phyloP scores from a whole-genome alignment of 1,140 invertebrate species.

The Lysiphlebus fabarum region DNA sequence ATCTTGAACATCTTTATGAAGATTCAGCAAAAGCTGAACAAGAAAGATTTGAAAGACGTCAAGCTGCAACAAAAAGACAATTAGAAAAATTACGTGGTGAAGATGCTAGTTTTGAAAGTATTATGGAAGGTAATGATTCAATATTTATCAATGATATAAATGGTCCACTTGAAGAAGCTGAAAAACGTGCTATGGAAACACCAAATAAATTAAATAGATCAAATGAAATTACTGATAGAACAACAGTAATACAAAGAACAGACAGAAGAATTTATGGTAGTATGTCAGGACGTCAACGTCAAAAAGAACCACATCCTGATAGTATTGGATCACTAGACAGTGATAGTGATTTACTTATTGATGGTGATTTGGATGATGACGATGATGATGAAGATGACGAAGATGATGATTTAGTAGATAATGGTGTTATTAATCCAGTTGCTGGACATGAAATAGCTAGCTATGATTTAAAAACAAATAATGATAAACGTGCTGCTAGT shows the following conservation, averaged over 20 bases:
- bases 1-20: slow-evolving; percentile 73
- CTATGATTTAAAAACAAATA: slow-evolving; percentile 40
- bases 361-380: slow-evolving; percentile 52
- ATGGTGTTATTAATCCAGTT: slow-evolving; percentile 43
- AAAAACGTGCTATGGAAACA: slow-evolving; percentile 40
- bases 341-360: slow-evolving; percentile 56
- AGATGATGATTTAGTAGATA: slow-evolving; percentile 14
- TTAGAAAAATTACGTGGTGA: slow-evolving; percentile 54
- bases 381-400: slow-evolving; percentile 48
- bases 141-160: slow-evolving; percentile 47
- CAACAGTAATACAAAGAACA: slow-evolving; percentile 40
- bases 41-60: slow-evolving; percentile 62
- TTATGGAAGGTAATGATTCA: slow-evolving; percentile 49
- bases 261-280: slow-evolving; percentile 56
- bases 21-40: slow-evolving; percentile 68
- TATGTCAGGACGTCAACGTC: slow-evolving; percentile 53
- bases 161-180: slow-evolving; percentile 35
- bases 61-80: slow-evolving; percentile 55
- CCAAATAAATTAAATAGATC: slow-evolving; percentile 29
- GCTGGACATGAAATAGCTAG: slow-evolving; percentile 30
- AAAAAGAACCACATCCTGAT: slow-evolving; percentile 44
- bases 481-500: slow-evolving; percentile 44
- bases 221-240: slow-evolving; percentile 34
- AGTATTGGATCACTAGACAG: slow-evolving; percentile 51
- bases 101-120: slow-evolving; percentile 50